Evolutionary conservation across 2,888 invertebrate species (phyloP), one percentile per base, ranked within the genome.

Genomic region (Tachystola acroxantha): DNA sequence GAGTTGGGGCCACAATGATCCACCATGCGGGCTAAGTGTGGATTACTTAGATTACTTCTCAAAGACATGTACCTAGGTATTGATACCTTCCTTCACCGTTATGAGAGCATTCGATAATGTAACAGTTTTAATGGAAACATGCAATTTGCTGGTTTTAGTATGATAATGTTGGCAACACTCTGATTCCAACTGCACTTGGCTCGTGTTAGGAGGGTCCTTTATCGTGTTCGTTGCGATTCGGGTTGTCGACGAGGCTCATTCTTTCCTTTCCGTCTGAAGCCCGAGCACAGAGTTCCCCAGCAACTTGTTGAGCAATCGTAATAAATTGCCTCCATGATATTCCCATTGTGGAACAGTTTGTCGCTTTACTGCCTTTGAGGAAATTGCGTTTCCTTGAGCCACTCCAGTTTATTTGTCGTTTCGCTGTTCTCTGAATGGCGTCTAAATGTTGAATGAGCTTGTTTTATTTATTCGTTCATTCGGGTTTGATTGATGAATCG

Each of bases 271-370:
- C 69, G 72, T 68, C 67, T 65, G 70, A 58, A 54, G 46, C 55
- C 54, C 61, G 57, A 55, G 53, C 35, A n/a, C n/a, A 10, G 39
- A 47, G 45, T 69, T 67, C 79, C 81, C 79, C 77, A 68, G 75
- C 85, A 72, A 86, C 86, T 86, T 86, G 86, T 86, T 86, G 86
- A 84, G 75, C 86, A 81, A 77, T 84, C 75, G 82, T 84, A 84
- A 85, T 84, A 86, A 84, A 86, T 85, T 82, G 81, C 82, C 76
- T 74, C 75, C 79, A 73, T 81, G 79, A 81, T 81, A 78, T 81
- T 85, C 79, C 80, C 80, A 84, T 85, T 86, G 86, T 84, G 73
- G 75, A 76, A 64, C 71, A 58, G 76, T 81, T 86, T 85, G 86
- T 82, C 86, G 86, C 76, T 80, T 84, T 78, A 74, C 79, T 79